Evolutionary conservation across 2,888 invertebrate genomes (phyloP).

Genomic region (Trichopoda pennipes): DNA sequence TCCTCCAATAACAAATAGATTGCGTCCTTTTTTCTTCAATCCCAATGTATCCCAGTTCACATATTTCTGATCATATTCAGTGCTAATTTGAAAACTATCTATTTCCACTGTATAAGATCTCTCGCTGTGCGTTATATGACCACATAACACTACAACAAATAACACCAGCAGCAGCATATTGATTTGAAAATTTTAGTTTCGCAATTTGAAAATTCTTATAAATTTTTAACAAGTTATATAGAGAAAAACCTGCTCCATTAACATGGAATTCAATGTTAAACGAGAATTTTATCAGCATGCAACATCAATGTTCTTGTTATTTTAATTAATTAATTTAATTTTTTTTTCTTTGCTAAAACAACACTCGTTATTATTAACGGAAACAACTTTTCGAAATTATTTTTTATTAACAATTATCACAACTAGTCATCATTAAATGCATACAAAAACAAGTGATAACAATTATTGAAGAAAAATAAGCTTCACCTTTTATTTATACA

Average conservation of each 20-base stretch:
- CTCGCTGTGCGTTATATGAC: neutral
- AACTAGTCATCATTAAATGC: no score
- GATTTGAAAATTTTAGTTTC: neutral
- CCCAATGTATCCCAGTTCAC: constrained; percentile 75
- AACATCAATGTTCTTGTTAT: constrained; percentile 40
- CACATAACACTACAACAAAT: neutral
- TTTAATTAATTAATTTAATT: constrained; percentile 2
- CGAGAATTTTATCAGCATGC: constrained; percentile 20
- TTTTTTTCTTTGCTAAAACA: constrained; percentile 3
- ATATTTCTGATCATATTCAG: constrained; percentile 71
- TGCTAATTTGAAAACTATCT: constrained; percentile 72
- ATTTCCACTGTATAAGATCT: constrained; percentile 71
- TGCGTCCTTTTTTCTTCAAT: constrained; percentile 73
- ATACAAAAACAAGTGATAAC: no score
- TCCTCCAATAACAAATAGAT: constrained; percentile 72
- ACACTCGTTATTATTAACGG: constrained; percentile 1
- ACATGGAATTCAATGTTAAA: constrained; percentile 21
- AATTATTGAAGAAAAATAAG: no score
- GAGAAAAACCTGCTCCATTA: neutral
- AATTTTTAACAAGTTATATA: constrained; percentile 29
- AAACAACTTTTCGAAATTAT: neutral
- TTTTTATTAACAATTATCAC: neutral
- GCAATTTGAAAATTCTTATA: neutral
- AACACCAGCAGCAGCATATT: constrained; percentile 7
- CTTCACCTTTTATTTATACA: no score